Percentiles rank a stretch among this genome's conserved stretches.
Conservation (phyloP, 2,888 invertebrate species). For the Agrotis clavis region DNA sequence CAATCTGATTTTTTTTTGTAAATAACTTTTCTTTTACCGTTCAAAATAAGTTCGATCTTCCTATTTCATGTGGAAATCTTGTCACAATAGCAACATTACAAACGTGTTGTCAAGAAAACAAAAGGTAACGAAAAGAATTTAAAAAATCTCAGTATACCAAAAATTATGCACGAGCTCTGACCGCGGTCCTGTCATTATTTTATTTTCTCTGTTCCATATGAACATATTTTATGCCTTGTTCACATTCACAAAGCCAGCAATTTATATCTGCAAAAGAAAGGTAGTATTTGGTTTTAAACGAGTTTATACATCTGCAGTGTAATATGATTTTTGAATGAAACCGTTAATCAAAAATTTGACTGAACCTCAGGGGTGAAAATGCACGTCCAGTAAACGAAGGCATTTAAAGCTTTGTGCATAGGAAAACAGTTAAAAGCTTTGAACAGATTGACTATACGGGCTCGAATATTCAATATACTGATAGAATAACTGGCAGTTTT, state of each 20-base stretch:
- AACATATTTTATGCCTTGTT: not conserved
- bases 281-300: not conserved
- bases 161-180: not conserved
- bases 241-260: not conserved
- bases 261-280: not conserved
- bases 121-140: not conserved
- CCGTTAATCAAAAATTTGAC: not conserved
- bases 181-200: not conserved
- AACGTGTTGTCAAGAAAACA: not conserved
- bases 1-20: not conserved
- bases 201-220: not conserved
- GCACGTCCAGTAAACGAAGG: not conserved
- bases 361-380: not conserved
- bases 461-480: too few relatives aligned
- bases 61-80: too few relatives aligned
- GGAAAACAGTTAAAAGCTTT: constrained; percentile 47
- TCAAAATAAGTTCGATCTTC: not conserved
- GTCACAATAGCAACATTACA: too few relatives aligned
- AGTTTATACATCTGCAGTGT: not conserved
- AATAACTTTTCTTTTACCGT: not conserved
- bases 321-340: not conserved
- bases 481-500: too few relatives aligned
- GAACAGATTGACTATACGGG: too few relatives aligned
- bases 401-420: constrained; percentile 67
- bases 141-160: not conserved